phyloP scores from a whole-genome alignment of 2,888 invertebrate species.

The Siphonodentalium dalli region DNA sequence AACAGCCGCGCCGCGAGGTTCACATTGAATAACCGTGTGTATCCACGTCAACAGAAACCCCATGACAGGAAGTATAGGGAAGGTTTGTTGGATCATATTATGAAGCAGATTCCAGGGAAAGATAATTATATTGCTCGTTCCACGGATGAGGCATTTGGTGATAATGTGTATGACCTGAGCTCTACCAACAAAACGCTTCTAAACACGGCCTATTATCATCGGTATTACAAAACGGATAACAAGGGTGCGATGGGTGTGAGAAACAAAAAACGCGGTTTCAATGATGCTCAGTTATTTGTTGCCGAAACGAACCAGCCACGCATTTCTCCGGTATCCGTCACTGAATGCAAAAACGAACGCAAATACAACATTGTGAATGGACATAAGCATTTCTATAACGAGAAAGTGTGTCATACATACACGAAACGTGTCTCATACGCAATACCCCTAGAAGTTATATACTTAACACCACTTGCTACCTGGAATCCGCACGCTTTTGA shows the following conservation, averaged over 20 bases:
- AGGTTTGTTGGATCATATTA: slow-evolving; percentile 37
- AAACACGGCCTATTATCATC: slow-evolving; percentile 39
- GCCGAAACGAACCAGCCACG: slow-evolving; percentile 17
- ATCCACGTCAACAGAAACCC: no score
- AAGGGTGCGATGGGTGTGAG: slow-evolving; percentile 37
- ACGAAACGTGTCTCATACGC: slow-evolving; percentile 42
- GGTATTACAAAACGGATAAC: slow-evolving; percentile 29
- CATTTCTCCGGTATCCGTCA: not conserved
- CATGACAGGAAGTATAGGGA: slow-evolving; percentile 23
- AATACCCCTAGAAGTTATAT: slow-evolving; percentile 52
- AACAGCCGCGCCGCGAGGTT: no score
- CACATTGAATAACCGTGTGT: no score
- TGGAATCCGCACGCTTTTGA: slow-evolving; percentile 53
- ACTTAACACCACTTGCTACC: slow-evolving; percentile 44
- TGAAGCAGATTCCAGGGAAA: slow-evolving; percentile 47
- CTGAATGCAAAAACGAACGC: slow-evolving; percentile 3
- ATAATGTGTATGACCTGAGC: slow-evolving; percentile 20
- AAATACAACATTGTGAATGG: not conserved
- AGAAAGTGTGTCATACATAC: slow-evolving; percentile 17
- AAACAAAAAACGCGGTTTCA: slow-evolving; percentile 31
- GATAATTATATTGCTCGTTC: slow-evolving; percentile 38
- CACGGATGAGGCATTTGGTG: slow-evolving; percentile 31
- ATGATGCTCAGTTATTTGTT: slow-evolving; percentile 33
- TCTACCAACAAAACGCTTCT: slow-evolving; percentile 22
- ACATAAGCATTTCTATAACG: slow-evolving; percentile 3